Evolutionary conservation across 2,797 vertebrate species (phyloP).

Genomic region (Cheirogaleus major): DNA sequence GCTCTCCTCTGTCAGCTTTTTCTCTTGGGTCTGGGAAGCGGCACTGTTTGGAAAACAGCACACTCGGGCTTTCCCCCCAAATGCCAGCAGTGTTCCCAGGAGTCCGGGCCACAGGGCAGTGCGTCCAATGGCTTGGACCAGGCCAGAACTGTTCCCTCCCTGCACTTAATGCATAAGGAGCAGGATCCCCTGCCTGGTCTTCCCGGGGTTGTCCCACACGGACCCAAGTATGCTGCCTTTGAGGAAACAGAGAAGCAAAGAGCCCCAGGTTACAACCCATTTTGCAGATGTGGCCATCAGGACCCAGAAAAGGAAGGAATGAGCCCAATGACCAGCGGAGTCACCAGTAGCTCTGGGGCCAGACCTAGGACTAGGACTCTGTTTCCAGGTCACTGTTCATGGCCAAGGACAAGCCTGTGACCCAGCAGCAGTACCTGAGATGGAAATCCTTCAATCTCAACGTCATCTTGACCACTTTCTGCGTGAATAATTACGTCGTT

Average conservation of each 20-base stretch:
- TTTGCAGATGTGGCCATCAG: background rate
- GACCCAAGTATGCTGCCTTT: background rate
- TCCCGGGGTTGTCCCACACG: rapidly evolving
- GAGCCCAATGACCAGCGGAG: background rate
- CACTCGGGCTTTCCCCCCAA: background rate
- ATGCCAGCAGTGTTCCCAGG: background rate
- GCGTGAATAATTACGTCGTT: background rate
- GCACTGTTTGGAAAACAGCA: background rate
- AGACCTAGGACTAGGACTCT: background rate
- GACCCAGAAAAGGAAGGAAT: background rate
- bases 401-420: background rate
- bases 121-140: background rate
- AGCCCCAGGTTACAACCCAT: background rate
- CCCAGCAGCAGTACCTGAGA: background rate
- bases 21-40: background rate
- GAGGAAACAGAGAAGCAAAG: background rate
- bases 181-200: background rate
- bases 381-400: background rate
- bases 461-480: background rate
- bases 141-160: background rate
- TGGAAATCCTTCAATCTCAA: background rate
- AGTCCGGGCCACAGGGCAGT: background rate
- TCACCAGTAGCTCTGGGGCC: background rate
- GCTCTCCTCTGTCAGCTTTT: conserved; percentile 19
- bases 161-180: rapidly evolving